Conservation (phyloP, 2,888 invertebrate genomes). For the Poecilobothrus nobilitatus region DNA sequence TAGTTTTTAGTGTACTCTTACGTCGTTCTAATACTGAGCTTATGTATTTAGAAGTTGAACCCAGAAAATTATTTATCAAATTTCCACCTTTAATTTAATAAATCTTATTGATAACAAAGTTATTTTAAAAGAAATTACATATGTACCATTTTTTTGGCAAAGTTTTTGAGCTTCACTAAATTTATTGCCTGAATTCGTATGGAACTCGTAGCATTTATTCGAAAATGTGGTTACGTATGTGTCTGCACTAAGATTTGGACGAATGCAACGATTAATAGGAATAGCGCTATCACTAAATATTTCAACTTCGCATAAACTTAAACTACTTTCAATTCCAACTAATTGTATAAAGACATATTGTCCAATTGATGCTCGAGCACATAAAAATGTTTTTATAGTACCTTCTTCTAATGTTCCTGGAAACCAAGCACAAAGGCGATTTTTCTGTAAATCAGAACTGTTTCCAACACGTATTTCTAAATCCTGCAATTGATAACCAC, state of each 20-base stretch:
- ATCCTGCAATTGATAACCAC: constrained; percentile 80
- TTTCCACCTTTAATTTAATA: constrained; percentile 34
- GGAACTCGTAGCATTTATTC: constrained; percentile 81
- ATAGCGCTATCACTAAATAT: constrained; percentile 88
- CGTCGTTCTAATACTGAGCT: constrained; percentile 71
- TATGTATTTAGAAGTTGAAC: constrained; percentile 46
- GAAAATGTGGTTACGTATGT: constrained; percentile 75
- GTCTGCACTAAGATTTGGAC: constrained; percentile 65
- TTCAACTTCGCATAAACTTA: constrained; percentile 86
- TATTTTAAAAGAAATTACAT: background rate
- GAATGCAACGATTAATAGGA: constrained; percentile 74
- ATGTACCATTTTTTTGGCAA: constrained; percentile 63
- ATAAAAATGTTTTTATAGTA: constrained; percentile 81
- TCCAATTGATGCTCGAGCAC: constrained; percentile 74
- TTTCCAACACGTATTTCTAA: constrained; percentile 86
- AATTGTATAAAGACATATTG: constrained; percentile 83
- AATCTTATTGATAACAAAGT: background rate
- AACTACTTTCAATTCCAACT: constrained; percentile 81
- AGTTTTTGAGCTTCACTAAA: constrained; percentile 72
- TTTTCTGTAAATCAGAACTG: constrained; percentile 79
- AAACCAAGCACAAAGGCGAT: constrained; percentile 89
- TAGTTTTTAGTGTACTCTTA: constrained; percentile 70
- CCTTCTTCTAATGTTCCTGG: constrained; percentile 89
- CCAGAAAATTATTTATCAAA: constrained; percentile 42
- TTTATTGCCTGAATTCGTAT: constrained; percentile 69